A percentile compares a stretch with the other conserved stretches of the same genome.
phyloP scores from a whole-genome alignment of 2,888 invertebrate species.

The Nephrotoma flavescens region DNA sequence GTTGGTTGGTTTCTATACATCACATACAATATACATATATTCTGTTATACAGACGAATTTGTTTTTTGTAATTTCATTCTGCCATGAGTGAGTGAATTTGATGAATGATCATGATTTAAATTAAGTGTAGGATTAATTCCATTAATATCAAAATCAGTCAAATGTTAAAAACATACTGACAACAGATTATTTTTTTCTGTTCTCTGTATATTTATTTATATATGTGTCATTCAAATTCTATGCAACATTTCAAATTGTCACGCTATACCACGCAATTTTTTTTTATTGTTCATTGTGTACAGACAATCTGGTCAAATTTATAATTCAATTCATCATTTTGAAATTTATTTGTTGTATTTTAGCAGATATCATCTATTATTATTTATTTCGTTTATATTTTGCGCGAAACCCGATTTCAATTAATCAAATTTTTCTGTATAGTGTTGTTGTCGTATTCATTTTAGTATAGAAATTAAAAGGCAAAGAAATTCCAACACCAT shows the following conservation, averaged over 20 bases:
- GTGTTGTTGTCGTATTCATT: not conserved
- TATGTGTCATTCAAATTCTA: not conserved
- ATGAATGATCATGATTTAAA: not conserved
- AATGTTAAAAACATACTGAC: not conserved
- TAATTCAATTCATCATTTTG: not conserved
- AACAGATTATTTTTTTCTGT: not conserved
- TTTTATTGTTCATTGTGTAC: not conserved
- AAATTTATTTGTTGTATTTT: not conserved
- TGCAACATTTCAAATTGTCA: not conserved
- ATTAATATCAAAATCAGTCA: not conserved
- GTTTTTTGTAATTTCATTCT: not conserved
- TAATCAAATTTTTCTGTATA: not conserved
- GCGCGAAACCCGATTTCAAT: not conserved
- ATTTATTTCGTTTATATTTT: not conserved
- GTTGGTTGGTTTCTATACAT: not conserved
- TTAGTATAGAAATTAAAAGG: not conserved
- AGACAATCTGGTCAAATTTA: not conserved
- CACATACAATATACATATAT: not conserved
- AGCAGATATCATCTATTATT: not conserved
- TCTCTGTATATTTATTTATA: not conserved
- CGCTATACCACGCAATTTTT: not conserved
- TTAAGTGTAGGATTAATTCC: not conserved
- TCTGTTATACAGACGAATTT: not conserved
- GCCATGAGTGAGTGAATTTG: not conserved
- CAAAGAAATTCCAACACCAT: not conserved